These are phyloP conservation scores for Lymantria dispar DNA, from an alignment of 2,888 invertebrate species.

Conservation along the genomic window DNA sequence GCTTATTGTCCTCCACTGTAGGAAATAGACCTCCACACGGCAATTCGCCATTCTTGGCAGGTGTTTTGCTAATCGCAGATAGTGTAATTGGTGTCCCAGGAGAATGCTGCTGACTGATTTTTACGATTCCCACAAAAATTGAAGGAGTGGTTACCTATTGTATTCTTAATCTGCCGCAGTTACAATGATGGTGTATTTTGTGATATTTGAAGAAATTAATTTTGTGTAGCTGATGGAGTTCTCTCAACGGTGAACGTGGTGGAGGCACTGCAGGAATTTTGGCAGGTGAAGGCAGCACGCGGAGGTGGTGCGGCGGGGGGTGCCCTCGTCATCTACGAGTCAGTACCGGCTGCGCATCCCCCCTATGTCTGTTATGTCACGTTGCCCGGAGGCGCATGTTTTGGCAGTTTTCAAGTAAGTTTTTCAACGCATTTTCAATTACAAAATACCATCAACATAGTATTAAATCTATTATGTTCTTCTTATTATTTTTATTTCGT, in stretches of 20 bases:
- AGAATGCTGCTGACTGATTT: too few relatives aligned
- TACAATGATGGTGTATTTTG: background rate
- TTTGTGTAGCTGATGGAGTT: slow-evolving; percentile 63
- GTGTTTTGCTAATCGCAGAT: too few relatives aligned
- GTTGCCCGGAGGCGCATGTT: slow-evolving; percentile 96
- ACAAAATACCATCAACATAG: too few relatives aligned
- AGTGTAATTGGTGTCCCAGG: too few relatives aligned
- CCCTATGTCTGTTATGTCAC: slow-evolving; percentile 98
- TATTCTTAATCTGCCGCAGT: background rate
- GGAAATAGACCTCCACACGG: too few relatives aligned
- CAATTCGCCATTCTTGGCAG: too few relatives aligned
- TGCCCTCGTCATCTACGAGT: slow-evolving; percentile 96
- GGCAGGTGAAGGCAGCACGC: slow-evolving; percentile 97
- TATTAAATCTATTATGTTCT: too few relatives aligned
- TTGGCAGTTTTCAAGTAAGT: slow-evolving; percentile 95
- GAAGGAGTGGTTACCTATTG: background rate
- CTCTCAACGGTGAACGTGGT: slow-evolving; percentile 93
- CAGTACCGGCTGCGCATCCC: slow-evolving; percentile 94
- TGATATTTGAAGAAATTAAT: background rate
- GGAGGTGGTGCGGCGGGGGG: slow-evolving; percentile 88
- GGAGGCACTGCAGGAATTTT: slow-evolving; percentile 97
- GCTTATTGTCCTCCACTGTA: too few relatives aligned
- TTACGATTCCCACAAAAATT: too few relatives aligned
- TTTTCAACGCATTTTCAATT: too few relatives aligned
- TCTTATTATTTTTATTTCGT: too few relatives aligned